Conservation (phyloP, 2,797 vertebrate genomes). For the Mionectes olivaceus region DNA sequence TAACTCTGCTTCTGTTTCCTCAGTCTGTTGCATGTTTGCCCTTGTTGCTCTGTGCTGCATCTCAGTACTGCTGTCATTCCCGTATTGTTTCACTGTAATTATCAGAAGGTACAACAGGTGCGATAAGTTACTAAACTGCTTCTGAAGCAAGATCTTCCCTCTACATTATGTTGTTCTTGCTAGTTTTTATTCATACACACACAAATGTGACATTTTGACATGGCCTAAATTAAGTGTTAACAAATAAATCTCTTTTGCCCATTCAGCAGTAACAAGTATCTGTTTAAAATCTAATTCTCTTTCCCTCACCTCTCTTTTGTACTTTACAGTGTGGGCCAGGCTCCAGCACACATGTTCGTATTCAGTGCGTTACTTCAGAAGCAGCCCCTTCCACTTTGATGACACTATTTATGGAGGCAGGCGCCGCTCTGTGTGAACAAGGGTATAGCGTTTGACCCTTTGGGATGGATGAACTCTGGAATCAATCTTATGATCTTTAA, state of each 20-base stretch:
- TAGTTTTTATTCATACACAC: neutral
- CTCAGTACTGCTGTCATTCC: neutral
- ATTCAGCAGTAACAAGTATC: conserved; percentile 51
- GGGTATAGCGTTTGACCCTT: conserved; percentile 39
- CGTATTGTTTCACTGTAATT: neutral
- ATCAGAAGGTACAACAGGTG: conserved; percentile 16
- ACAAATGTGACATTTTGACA: conserved; percentile 5
- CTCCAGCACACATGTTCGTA: conserved; percentile 66
- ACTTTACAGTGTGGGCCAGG: conserved; percentile 59
- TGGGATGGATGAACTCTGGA: conserved; percentile 42
- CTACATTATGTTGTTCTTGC: neutral
- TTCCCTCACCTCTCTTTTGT: conserved; percentile 70
- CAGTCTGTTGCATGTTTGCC: neutral
- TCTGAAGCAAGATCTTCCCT: neutral
- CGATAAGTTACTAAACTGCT: conserved; percentile 1
- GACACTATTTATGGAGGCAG: conserved; percentile 72
- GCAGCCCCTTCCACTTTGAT: conserved; percentile 62
- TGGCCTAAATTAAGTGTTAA: conserved; percentile 60
- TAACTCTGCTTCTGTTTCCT: conserved; percentile 8
- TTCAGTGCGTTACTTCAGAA: conserved; percentile 69
- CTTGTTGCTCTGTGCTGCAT: neutral
- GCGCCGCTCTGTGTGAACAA: conserved; percentile 54
- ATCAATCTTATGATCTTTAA: conserved; percentile 56
- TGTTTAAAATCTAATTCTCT: conserved; percentile 63
- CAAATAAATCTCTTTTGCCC: conserved; percentile 57